A percentile compares a stretch with the other conserved stretches of the same genome.
These are phyloP conservation scores for Ephialtes manifestator DNA, from an alignment of 2,888 invertebrate genomes.

Conservation along the genomic window DNA sequence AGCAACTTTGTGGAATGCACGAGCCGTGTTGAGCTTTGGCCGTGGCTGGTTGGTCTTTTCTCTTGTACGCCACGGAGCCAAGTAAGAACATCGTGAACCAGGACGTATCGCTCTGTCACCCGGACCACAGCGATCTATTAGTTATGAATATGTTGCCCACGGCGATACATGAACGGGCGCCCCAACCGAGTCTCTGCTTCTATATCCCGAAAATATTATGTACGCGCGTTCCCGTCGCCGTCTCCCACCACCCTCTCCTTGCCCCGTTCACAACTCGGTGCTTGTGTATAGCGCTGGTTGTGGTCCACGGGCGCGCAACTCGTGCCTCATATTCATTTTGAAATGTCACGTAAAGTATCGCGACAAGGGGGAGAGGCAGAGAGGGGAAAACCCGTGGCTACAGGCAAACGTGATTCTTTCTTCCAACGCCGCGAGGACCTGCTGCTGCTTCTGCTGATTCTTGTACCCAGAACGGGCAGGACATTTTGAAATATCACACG, in stretches of 20 bases:
- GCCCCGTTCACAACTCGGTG: slow-evolving; percentile 43
- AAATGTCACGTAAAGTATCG: slow-evolving; percentile 81
- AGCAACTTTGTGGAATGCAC: slow-evolving; percentile 81
- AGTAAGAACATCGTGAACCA: slow-evolving; percentile 80
- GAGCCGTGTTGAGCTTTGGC: slow-evolving; percentile 76
- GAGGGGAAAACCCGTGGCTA: slow-evolving; percentile 26
- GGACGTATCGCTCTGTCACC: slow-evolving; percentile 85
- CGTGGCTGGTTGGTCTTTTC: slow-evolving; percentile 57
- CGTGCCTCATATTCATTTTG: slow-evolving; percentile 79
- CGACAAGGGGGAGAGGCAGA: slow-evolving; percentile 67
- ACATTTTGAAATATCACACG: slow-evolving; percentile 32
- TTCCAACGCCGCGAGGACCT: slow-evolving; percentile 17
- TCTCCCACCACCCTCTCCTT: slow-evolving; percentile 49
- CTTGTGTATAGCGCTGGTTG: slow-evolving; percentile 40
- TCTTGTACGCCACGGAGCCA: slow-evolving; percentile 59
- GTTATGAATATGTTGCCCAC: slow-evolving; percentile 85
- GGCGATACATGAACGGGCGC: slow-evolving; percentile 83
- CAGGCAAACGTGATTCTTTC: slow-evolving; percentile 37
- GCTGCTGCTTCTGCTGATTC: slow-evolving; percentile 31
- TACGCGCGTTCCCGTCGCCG: slow-evolving; percentile 73
- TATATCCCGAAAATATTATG: slow-evolving; percentile 80
- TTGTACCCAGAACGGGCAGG: background rate
- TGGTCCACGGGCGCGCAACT: slow-evolving; percentile 47
- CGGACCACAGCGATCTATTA: slow-evolving; percentile 84
- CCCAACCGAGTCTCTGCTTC: slow-evolving; percentile 74